These are phyloP conservation scores for Pterobdella sp. DNA, from an alignment of 2,888 invertebrate genomes.

Conservation along the genomic window DNA sequence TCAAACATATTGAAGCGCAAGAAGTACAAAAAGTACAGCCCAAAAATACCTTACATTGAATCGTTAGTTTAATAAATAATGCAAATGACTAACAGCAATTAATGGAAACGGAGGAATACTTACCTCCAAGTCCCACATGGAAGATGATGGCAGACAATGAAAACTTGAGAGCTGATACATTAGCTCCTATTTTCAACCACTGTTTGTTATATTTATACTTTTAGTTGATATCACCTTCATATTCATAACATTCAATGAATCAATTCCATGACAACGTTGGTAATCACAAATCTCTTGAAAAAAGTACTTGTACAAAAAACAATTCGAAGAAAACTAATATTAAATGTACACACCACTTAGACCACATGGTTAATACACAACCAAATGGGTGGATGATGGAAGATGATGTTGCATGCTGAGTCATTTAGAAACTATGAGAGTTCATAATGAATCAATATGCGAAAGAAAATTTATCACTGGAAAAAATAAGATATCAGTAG, in stretches of 20 bases:
- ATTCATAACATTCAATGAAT: too few species aligned
- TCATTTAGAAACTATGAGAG: background rate
- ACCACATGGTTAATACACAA: slow-evolving; percentile 5
- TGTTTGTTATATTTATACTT: slow-evolving; percentile 42
- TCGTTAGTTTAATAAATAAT: background rate
- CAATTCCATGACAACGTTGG: too few species aligned
- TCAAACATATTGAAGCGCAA: slow-evolving; percentile 88
- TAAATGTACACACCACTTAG: slow-evolving; percentile 25
- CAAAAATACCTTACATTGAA: slow-evolving; percentile 63
- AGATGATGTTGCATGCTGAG: slow-evolving; percentile 9
- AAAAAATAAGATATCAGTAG: background rate
- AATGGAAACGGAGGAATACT: slow-evolving; percentile 39
- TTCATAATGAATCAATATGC: background rate
- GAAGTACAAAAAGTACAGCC: slow-evolving; percentile 84
- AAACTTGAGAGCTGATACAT: slow-evolving; percentile 72
- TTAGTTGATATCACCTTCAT: too few species aligned
- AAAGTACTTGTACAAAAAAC: too few species aligned
- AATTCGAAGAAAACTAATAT: too few species aligned
- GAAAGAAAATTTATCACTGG: background rate
- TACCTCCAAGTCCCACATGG: slow-evolving; percentile 77
- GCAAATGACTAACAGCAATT: background rate
- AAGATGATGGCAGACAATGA: slow-evolving; percentile 75
- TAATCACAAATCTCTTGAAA: too few species aligned
- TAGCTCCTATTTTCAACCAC: slow-evolving; percentile 80
- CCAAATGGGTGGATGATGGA: slow-evolving; percentile 24